phyloP scores from a whole-genome alignment of 2,888 invertebrate species.

The Aleiodes alternator region DNA sequence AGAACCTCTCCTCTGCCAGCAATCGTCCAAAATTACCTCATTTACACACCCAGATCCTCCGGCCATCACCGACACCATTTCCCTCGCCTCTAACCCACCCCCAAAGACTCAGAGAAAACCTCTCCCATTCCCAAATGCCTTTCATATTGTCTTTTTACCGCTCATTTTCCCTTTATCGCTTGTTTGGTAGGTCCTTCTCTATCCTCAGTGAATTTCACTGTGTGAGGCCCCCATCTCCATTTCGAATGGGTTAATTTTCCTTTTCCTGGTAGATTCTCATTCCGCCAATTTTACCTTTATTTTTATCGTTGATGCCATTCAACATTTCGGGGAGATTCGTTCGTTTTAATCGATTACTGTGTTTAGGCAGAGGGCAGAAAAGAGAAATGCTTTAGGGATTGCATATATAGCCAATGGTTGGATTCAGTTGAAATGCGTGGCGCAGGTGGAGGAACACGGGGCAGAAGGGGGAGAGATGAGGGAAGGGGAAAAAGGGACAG shows the following conservation, averaged over 20 bases:
- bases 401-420: slow-evolving; percentile 39
- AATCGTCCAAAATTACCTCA: slow-evolving; percentile 73
- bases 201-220: slow-evolving; percentile 47
- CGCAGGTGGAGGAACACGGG: slow-evolving; percentile 45
- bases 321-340: slow-evolving; percentile 21
- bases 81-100: slow-evolving; percentile 53
- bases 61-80: slow-evolving; percentile 48
- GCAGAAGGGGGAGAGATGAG: slow-evolving; percentile 43
- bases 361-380: background rate
- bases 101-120: slow-evolving; percentile 30
- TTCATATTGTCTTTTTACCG: slow-evolving; percentile 75
- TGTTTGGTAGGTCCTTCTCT: slow-evolving; percentile 68
- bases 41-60: slow-evolving; percentile 71
- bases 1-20: slow-evolving; percentile 60
- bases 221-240: slow-evolving; percentile 47
- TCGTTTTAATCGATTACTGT: slow-evolving; percentile 29
- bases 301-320: slow-evolving; percentile 17
- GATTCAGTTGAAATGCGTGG: slow-evolving; percentile 43
- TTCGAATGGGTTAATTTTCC: slow-evolving; percentile 66
- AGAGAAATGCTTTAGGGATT: slow-evolving; percentile 6
- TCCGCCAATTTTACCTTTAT: slow-evolving; percentile 36
- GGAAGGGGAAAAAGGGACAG: slow-evolving; percentile 40
- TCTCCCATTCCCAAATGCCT: slow-evolving; percentile 68
- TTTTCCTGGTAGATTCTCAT: slow-evolving; percentile 34
- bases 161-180: slow-evolving; percentile 75